Percentiles rank a stretch among this genome's conserved stretches.
Evolutionary conservation across 2,113 vertebrate genomes (phyloP).

Genomic region (Gallinago media): DNA sequence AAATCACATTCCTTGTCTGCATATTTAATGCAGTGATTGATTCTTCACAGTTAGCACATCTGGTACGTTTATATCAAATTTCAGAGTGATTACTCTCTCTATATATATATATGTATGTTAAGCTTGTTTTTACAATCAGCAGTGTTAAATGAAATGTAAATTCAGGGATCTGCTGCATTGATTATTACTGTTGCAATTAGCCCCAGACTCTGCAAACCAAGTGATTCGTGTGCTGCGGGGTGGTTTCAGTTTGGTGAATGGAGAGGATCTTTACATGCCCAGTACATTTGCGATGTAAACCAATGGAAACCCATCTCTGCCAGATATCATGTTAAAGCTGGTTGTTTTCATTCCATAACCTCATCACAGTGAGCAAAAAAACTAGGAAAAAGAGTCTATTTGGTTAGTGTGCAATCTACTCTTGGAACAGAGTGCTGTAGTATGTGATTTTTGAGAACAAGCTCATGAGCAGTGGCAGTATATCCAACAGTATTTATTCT

Average conservation of each 20-base stretch:
- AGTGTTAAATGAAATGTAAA: background rate
- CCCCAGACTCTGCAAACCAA: background rate
- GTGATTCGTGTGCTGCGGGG: background rate
- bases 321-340: background rate
- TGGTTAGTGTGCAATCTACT: background rate
- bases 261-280: background rate
- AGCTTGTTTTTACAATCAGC: background rate
- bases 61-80: background rate
- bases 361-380: background rate
- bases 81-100: background rate
- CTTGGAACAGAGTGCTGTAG: background rate
- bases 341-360: background rate
- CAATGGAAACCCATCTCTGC: background rate
- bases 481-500: background rate
- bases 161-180: background rate
- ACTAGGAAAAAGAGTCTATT: accelerated
- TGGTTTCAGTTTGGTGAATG: background rate
- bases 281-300: background rate
- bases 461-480: background rate
- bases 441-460: background rate
- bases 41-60: background rate
- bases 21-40: background rate
- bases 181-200: background rate
- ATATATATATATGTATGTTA: background rate
- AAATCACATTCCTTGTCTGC: background rate